Evolutionary conservation across 2,113 vertebrate species (phyloP).

Genomic region (Bagarius yarrelli): DNA sequence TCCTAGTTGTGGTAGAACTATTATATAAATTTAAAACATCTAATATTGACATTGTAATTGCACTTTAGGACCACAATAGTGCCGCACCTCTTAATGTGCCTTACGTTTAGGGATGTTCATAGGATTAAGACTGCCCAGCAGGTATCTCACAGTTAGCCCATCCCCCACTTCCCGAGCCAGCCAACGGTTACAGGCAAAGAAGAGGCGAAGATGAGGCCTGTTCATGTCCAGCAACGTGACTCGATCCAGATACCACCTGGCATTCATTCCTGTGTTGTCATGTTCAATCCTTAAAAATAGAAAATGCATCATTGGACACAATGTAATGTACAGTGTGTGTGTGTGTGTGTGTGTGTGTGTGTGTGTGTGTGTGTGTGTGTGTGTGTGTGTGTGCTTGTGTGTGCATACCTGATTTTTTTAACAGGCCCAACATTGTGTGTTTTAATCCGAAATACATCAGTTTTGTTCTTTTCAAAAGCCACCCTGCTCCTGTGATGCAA

Average conservation of each 20-base stretch:
- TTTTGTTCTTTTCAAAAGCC: constrained; percentile 94
- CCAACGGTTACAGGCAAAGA: constrained; percentile 94
- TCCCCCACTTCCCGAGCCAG: constrained; percentile 91
- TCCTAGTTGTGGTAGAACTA: too few species aligned
- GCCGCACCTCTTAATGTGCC: constrained; percentile 16
- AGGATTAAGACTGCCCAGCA: constrained; percentile 87
- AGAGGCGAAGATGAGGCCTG: constrained; percentile 90
- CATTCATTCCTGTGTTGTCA: constrained; percentile 89
- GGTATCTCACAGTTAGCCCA: constrained; percentile 86
- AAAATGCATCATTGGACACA: neutral
- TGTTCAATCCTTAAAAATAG: constrained; percentile 84
- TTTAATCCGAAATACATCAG: constrained; percentile 93
- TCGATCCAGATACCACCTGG: constrained; percentile 91
- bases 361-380: neutral
- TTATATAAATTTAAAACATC: too few species aligned
- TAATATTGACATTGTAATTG: neutral
- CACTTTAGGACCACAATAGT: neutral
- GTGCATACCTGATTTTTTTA: constrained; percentile 87
- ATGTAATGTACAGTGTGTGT: neutral
- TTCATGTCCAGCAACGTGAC: constrained; percentile 93
- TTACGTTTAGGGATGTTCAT: constrained; percentile 95
- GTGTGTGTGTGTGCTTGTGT: neutral
- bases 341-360: neutral
- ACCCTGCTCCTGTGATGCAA: constrained; percentile 83
- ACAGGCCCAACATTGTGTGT: constrained; percentile 93